Percentiles rank a stretch among this genome's conserved stretches.
These are phyloP conservation scores for Chaetodon auriga DNA, from an alignment of 2,113 vertebrate genomes.

Conservation along the genomic window DNA sequence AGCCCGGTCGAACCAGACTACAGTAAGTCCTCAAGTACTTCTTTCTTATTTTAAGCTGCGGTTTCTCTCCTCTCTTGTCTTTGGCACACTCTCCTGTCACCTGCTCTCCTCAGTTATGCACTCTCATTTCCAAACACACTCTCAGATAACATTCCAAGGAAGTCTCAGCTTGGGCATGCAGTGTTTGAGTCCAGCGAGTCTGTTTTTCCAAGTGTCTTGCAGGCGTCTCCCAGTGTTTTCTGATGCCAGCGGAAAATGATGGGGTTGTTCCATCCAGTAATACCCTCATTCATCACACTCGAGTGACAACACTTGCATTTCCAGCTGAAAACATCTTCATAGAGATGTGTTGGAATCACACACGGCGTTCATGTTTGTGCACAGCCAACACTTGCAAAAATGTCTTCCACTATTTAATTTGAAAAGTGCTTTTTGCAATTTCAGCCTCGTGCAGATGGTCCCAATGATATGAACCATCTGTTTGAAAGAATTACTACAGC, in stretches of 20 bases:
- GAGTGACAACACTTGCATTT: slow-evolving; percentile 37
- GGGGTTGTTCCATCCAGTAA: slow-evolving; percentile 63
- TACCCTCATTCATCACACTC: slow-evolving; percentile 17
- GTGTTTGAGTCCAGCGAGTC: slow-evolving; percentile 31
- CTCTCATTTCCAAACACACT: slow-evolving; percentile 59
- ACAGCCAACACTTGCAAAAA: slow-evolving; percentile 19
- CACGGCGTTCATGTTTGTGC: not conserved
- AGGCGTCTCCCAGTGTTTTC: slow-evolving; percentile 39
- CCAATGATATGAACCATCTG: slow-evolving; percentile 41
- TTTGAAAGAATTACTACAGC: not conserved
- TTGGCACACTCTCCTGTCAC: slow-evolving; percentile 65
- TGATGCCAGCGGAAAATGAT: slow-evolving; percentile 69
- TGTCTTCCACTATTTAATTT: slow-evolving; percentile 21
- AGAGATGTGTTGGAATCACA: slow-evolving; percentile 9
- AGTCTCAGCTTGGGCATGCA: slow-evolving; percentile 54
- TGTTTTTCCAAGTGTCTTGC: slow-evolving; percentile 63
- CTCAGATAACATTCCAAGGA: slow-evolving; percentile 72
- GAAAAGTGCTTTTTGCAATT: slow-evolving; percentile 30
- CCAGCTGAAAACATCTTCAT: slow-evolving; percentile 36
- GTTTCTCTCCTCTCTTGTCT: slow-evolving; percentile 33
- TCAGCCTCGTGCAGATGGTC: slow-evolving; percentile 24
- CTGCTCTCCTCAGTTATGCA: slow-evolving; percentile 67
- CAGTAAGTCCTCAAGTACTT: slow-evolving; percentile 64
- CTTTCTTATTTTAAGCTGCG: slow-evolving; percentile 2
- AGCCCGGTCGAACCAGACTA: slow-evolving; percentile 61